Evolutionary conservation across 2,888 invertebrate species (phyloP), one percentile per base, ranked within the genome.

Genomic region (Ennomos erosarius): DNA sequence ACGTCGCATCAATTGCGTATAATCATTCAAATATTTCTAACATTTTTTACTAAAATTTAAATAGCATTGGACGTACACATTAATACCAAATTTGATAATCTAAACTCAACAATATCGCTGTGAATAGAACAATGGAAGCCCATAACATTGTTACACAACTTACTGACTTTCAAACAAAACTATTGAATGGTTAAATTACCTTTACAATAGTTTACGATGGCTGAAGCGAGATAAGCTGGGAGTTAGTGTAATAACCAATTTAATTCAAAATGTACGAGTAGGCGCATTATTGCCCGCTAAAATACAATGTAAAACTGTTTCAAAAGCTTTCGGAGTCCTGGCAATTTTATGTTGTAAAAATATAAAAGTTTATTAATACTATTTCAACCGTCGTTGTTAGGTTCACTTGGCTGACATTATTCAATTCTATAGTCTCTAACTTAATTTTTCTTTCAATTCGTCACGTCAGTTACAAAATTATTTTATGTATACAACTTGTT

Each of bases 181-280:
- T 78, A 82, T 84, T 75, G 75, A 76, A 70, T 75, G 78, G 74
- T 75, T 75, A 81, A 82, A 82, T 81, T 84, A 78, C 79, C 78
- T 79, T 80, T 72, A 76, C 68, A 75, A 58, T 70, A 71, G 74
- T 78, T 73, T 74, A 75, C 71, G 75, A 76, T 79, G 73, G 68
- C 78, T 70, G 68, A 74, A 75, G 64, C 68, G 70, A 74, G 81
- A 79, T 79, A 80, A 76, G 74, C 78, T 68, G 55, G 71, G 71
- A 72, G 58, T 73, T 78, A 75, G 74, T 74, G 59, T 59, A 59
- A 77, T 73, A 75, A 75, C 77, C 77, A 79, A 80, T 80, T 80
- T 80, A 76, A 75, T 80, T 79, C 75, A 77, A 78, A 79, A 78
- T 76, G 74, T 76, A 76, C 73, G 74, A 74, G 68, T 73, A 71